Percentiles rank a stretch among this genome's conserved stretches.
phyloP scores from a whole-genome alignment of 1,140 invertebrate species.

The Lepidurus packardi region DNA sequence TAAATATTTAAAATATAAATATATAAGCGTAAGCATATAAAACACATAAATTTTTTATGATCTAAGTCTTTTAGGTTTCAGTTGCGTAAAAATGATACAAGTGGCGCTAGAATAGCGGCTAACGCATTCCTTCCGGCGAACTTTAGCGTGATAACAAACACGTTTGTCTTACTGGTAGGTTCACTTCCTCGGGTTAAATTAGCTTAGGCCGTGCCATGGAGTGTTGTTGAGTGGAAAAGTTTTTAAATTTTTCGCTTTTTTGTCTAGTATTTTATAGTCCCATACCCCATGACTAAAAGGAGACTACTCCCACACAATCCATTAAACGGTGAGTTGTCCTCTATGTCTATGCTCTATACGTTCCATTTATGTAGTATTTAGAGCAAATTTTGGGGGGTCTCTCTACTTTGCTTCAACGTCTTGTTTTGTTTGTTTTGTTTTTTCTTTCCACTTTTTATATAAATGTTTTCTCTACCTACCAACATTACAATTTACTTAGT shows the following conservation, averaged over 20 bases:
- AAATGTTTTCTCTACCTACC: too few species aligned
- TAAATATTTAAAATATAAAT: too few species aligned
- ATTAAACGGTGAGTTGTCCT: neutral
- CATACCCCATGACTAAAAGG: neutral
- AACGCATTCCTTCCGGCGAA: too few species aligned
- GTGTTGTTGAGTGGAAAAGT: neutral
- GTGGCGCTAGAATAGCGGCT: too few species aligned
- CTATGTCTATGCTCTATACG: neutral
- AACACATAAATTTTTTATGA: too few species aligned
- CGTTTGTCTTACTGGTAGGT: too few species aligned
- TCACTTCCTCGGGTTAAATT: neutral
- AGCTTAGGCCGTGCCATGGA: constrained; percentile 5
- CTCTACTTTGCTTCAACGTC: neutral
- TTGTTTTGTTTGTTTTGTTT: neutral
- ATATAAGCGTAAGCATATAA: too few species aligned
- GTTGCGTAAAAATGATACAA: too few species aligned
- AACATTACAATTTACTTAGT: neutral
- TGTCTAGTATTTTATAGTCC: neutral
- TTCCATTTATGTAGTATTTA: neutral
- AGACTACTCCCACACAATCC: neutral
- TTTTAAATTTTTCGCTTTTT: neutral
- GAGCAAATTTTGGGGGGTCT: neutral
- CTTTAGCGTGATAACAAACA: too few species aligned
- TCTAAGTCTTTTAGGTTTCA: too few species aligned
- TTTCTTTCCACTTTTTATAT: neutral